Evolutionary conservation across 2,797 vertebrate species (phyloP).

Genomic region (Notamacropus eugenii): DNA sequence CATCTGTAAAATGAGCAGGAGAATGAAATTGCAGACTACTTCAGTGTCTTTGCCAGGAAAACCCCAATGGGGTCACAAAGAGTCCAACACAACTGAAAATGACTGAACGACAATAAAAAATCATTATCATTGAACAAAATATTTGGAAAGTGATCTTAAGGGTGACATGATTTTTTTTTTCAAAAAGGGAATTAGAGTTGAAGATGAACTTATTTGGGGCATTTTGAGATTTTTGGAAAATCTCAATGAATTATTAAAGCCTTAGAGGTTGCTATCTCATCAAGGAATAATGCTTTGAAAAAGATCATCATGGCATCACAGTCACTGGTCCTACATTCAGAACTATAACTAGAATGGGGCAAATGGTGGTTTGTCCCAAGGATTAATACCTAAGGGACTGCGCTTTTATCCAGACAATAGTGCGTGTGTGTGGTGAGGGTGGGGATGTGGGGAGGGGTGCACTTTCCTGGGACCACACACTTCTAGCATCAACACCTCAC

Average conservation of each 20-base stretch:
- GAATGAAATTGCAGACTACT: not conserved
- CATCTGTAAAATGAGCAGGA: not conserved
- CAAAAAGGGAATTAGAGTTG: not conserved
- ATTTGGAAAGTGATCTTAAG: not conserved
- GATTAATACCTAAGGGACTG: not conserved
- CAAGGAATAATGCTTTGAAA: not conserved
- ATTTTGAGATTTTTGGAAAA: not conserved
- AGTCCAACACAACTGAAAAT: not conserved
- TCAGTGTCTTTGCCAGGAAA: not conserved
- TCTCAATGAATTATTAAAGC: not conserved
- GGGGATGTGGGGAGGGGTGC: accelerated
- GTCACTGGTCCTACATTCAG: not conserved
- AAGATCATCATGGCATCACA: not conserved
- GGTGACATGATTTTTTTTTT: not conserved
- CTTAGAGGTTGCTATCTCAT: not conserved
- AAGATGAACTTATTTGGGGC: not conserved
- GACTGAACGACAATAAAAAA: not conserved
- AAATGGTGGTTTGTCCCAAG: not conserved
- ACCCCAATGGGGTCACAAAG: not conserved
- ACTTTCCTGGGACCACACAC: not conserved
- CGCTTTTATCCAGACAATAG: not conserved
- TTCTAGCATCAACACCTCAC: not conserved
- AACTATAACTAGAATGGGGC: not conserved
- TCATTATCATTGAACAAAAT: not conserved
- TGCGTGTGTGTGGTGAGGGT: not conserved